Base-by-base conservation (phyloP, 2,113 vertebrate species). In the Tetrax tetrax region DNA sequence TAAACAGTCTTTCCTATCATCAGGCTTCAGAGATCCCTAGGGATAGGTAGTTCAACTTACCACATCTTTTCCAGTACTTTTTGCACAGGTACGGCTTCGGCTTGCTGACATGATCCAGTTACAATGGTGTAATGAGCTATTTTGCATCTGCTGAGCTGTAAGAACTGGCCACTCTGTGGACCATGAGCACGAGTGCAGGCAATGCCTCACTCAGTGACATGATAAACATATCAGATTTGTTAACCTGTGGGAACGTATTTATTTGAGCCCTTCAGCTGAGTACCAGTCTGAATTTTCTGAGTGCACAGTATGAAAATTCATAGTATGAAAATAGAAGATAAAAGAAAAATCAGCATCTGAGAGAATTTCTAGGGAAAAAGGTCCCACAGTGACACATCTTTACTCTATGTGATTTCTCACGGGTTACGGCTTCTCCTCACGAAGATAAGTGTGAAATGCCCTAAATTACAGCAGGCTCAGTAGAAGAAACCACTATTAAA, bases 31-130 rank as follows among this genome's bases (percentile, higher is more conserved):
- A 59, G 14, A 47, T 71, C 37, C 14, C 11, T 15, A 38, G 9
- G 28, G 14, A 33, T 38, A 9, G 23, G 33, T 57, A 57, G 28
- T 47, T 70, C 33, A 59, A 2, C 12, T 59, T 53, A 19, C 11
- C 20, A 19, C 0, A 1, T 70, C 43, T 83, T 59, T 65, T 65
- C 45, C 27, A 35, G 33, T 8, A 41, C 33, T 17, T 28, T 65
- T 88, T 78, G 64, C 35, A 29, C 4, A 22, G 37, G 8, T 51
- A 19, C 0, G 5, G 28, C 51, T 83, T n/a, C 0, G 5, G 28
- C 51, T 83, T n/a, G 33, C 57, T 71, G 53, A n/a, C 4, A 3
- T 23, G 28, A 88, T 59, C 33, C 57, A 38, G 31, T 51, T 38
- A 31, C 43, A 53, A 19, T 0, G 1, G 24, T 51, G 63, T n/a